phyloP scores from a whole-genome alignment of 1,140 invertebrate genomes.

The Drosophila cardini region DNA sequence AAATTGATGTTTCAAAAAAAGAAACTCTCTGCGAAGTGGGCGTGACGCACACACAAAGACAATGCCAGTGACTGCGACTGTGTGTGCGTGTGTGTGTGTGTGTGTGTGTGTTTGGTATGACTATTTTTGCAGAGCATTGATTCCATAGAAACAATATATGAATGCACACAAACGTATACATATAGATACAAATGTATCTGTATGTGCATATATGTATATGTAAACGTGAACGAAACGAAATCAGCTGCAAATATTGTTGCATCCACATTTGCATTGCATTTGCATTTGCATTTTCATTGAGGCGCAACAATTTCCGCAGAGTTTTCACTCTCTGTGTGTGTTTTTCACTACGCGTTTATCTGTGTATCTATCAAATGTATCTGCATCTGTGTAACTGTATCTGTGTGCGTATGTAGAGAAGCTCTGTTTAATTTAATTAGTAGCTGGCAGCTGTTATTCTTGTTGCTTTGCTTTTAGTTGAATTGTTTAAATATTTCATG shows the following conservation, averaged over 20 bases:
- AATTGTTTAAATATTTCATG: constrained; percentile 66
- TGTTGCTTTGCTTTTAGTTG: constrained; percentile 51
- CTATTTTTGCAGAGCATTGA: constrained; percentile 26
- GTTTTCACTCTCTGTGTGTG: constrained; percentile 40
- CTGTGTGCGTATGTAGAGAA: constrained; percentile 22
- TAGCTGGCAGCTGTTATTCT: constrained; percentile 39
- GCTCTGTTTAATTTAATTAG: constrained; percentile 74
- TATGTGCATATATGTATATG: constrained; percentile 5
- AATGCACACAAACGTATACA: too few species aligned
- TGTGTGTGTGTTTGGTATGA: neutral
- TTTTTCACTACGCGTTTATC: constrained; percentile 25
- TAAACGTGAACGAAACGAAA: constrained; percentile 46
- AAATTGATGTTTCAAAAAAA: constrained; percentile 43
- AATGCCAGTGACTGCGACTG: constrained; percentile 16
- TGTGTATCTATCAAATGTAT: constrained; percentile 16
- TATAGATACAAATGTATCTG: too few species aligned
- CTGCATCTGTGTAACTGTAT: constrained; percentile 22
- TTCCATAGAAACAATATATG: constrained; percentile 5
- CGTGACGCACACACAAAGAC: constrained; percentile 25
- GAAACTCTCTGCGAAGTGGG: constrained; percentile 26
- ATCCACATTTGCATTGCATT: too few species aligned
- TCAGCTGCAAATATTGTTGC: constrained; percentile 80
- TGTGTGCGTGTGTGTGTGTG: neutral
- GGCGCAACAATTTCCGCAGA: constrained; percentile 32
- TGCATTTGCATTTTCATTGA: constrained; percentile 51